Evolutionary conservation across 2,113 vertebrate genomes (phyloP).

Genomic region (Numida meleagris): DNA sequence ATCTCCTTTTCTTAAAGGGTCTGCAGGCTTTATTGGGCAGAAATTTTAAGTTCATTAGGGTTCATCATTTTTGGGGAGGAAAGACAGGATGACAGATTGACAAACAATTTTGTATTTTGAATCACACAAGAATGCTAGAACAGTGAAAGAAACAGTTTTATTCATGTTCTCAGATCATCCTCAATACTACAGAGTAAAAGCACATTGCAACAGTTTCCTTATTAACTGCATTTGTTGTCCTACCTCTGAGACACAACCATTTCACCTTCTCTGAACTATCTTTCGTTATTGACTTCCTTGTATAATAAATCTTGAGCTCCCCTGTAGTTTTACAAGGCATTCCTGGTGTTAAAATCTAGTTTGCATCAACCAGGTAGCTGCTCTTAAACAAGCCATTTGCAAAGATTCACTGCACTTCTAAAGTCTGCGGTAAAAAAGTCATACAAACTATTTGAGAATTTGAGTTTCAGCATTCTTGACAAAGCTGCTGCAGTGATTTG

Average conservation of each 20-base stretch:
- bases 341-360: neutral
- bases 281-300: neutral
- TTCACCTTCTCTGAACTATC: neutral
- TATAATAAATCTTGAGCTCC: neutral
- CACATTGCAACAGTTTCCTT: neutral
- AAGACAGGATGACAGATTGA: neutral
- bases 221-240: neutral
- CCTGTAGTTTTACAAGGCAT: neutral
- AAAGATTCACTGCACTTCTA: neutral
- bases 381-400: neutral
- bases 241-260: fast-evolving
- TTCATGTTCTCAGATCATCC: neutral
- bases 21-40: neutral
- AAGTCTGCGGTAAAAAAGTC: neutral
- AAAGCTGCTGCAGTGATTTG: neutral
- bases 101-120: neutral
- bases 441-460: neutral
- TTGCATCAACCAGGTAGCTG: neutral
- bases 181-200: neutral
- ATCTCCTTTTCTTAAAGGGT: neutral
- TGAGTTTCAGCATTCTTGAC: neutral
- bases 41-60: neutral
- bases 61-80: neutral
- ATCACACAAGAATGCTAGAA: neutral
- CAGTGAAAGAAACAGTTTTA: neutral